phyloP scores from a whole-genome alignment of 2,888 invertebrate genomes.

The Brenthis daphne region DNA sequence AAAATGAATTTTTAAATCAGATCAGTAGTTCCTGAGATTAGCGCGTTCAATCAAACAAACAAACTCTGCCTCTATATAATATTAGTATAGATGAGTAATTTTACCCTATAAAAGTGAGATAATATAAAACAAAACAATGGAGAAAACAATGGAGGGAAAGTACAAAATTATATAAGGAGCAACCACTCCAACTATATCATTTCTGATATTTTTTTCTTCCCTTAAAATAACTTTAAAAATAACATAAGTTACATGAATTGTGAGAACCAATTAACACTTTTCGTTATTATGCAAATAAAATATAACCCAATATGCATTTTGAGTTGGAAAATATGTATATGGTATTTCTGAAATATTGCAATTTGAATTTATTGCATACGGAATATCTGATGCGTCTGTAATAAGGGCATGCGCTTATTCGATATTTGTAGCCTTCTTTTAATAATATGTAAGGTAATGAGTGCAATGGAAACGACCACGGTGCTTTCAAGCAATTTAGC shows the following conservation, averaged over 20 bases:
- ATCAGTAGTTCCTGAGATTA: too few relatives aligned
- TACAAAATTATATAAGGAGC: too few relatives aligned
- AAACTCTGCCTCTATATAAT: too few relatives aligned
- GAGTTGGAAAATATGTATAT: neutral
- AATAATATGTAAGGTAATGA: constrained; percentile 14
- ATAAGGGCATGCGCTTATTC: constrained; percentile 7
- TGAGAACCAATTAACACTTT: neutral
- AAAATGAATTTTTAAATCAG: too few relatives aligned
- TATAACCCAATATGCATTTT: constrained; percentile 4
- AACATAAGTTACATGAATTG: neutral
- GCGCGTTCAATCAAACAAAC: too few relatives aligned
- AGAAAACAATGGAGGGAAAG: too few relatives aligned
- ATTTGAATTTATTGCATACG: constrained; percentile 5
- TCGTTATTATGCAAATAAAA: neutral
- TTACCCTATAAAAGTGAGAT: too few relatives aligned
- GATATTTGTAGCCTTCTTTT: constrained; percentile 11
- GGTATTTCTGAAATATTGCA: constrained; percentile 12
- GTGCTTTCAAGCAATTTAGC: constrained; percentile 3
- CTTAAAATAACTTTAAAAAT: too few relatives aligned
- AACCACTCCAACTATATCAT: too few relatives aligned
- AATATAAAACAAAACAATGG: too few relatives aligned
- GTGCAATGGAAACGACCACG: constrained; percentile 4
- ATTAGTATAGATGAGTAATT: too few relatives aligned
- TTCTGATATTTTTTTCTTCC: too few relatives aligned
- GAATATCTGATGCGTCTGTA: constrained; percentile 11